Evolutionary conservation across 2,888 invertebrate genomes (phyloP).

Genomic region (Meteorus colon): DNA sequence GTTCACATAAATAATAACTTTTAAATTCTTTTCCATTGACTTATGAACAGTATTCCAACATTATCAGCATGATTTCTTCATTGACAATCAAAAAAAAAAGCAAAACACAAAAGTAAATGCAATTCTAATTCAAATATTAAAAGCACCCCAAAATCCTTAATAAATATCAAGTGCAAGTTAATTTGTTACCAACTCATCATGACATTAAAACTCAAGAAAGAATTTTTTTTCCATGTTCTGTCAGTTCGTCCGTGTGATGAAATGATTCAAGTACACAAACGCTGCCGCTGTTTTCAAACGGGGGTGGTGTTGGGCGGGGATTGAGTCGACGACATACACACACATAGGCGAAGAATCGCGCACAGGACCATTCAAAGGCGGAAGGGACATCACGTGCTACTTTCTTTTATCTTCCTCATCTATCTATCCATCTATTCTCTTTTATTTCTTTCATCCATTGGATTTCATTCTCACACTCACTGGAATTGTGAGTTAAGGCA

Average conservation of each 20-base stretch:
- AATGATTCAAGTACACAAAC: constrained; percentile 70
- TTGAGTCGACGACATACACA: constrained; percentile 45
- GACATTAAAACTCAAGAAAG: background rate
- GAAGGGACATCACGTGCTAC: constrained; percentile 63
- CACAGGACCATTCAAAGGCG: constrained; percentile 37
- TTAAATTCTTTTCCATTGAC: too few relatives aligned
- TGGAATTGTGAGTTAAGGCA: background rate
- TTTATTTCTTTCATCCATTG: constrained; percentile 1
- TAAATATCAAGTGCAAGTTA: too few relatives aligned
- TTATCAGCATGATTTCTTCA: too few relatives aligned
- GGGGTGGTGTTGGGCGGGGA: background rate
- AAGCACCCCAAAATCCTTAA: too few relatives aligned
- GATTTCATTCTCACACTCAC: constrained; percentile 20
- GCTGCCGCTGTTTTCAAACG: background rate
- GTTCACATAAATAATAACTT: too few relatives aligned
- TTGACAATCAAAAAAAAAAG: too few relatives aligned
- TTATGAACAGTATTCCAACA: too few relatives aligned
- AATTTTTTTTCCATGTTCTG: background rate
- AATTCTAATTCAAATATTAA: too few relatives aligned
- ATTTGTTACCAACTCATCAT: too few relatives aligned
- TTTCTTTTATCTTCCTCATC: constrained; percentile 50
- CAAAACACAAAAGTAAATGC: too few relatives aligned
- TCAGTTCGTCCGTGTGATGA: constrained; percentile 62
- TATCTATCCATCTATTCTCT: constrained; percentile 18
- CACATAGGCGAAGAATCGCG: constrained; percentile 20